A percentile compares a stretch with the other conserved stretches of the same genome.
phyloP scores from a whole-genome alignment of 2,797 vertebrate species.

The Notoglanidium macrostoma region DNA sequence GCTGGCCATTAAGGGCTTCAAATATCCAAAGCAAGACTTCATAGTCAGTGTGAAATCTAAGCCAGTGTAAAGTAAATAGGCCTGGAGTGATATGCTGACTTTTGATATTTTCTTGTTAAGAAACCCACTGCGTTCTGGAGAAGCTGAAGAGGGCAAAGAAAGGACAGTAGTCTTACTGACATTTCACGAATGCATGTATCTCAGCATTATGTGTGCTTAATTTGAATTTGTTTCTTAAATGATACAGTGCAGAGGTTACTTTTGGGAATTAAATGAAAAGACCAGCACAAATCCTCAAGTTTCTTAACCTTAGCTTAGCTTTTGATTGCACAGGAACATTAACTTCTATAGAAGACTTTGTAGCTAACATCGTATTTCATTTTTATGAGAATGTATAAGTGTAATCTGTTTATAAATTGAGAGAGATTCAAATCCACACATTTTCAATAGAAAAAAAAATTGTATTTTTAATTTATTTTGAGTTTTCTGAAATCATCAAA shows the following conservation, averaged over 20 bases:
- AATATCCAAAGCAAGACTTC: conserved; percentile 16
- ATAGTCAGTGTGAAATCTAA: neutral
- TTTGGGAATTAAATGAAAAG: neutral
- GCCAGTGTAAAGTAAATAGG: conserved; percentile 3
- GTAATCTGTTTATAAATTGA: neutral
- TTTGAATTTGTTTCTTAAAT: neutral
- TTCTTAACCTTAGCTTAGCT: neutral
- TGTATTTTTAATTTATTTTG: too few species aligned
- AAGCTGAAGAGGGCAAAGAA: neutral
- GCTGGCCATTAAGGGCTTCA: conserved; percentile 21
- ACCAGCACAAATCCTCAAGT: neutral
- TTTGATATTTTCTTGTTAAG: neutral
- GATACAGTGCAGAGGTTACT: neutral
- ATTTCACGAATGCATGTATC: neutral
- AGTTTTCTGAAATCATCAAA: too few species aligned
- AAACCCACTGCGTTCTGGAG: neutral
- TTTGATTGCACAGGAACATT: neutral
- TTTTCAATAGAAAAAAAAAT: neutral
- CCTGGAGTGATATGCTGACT: neutral
- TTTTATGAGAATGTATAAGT: neutral
- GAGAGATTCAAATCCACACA: neutral
- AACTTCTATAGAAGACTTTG: neutral
- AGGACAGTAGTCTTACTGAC: neutral
- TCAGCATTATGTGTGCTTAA: neutral
- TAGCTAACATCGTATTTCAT: neutral